Conservation (phyloP, 2,888 invertebrate species). For the Nemurella pictetii region DNA sequence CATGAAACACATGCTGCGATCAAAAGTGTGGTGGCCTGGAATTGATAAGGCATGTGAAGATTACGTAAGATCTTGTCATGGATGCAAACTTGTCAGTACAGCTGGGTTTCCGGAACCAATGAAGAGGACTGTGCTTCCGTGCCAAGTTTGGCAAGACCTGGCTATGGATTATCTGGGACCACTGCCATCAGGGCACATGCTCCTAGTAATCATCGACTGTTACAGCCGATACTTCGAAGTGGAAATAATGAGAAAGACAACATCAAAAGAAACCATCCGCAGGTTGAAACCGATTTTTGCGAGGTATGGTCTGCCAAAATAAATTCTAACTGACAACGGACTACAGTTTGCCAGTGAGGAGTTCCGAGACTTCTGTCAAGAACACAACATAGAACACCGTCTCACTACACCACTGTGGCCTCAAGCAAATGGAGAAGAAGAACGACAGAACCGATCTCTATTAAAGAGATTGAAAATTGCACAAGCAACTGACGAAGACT, state of each 20-base stretch:
- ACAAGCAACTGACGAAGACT: conserved; percentile 39
- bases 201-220: conserved; percentile 18
- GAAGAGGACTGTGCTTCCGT: not conserved
- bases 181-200: not conserved
- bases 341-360: conserved; percentile 35
- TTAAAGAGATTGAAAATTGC: conserved; percentile 44
- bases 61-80: conserved; percentile 2
- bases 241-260: conserved; percentile 7
- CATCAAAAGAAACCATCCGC: conserved; percentile 40
- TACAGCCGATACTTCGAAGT: conserved; percentile 12
- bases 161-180: conserved; percentile 15
- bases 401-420: conserved; percentile 41
- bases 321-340: conserved; percentile 44
- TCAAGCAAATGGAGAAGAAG: conserved; percentile 42
- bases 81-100: conserved; percentile 40
- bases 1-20: conserved; percentile 48
- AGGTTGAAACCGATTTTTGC: conserved; percentile 44
- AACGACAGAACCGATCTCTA: conserved; percentile 45
- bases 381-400: conserved; percentile 36
- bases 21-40: conserved; percentile 45
- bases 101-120: conserved; percentile 41
- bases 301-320: conserved; percentile 42
- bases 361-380: conserved; percentile 40
- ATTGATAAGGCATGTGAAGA: not conserved
- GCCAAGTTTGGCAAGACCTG: conserved; percentile 3